Evolutionary conservation across 2,113 vertebrate genomes (phyloP).

Genomic region (Oncorhynchus nerka): DNA sequence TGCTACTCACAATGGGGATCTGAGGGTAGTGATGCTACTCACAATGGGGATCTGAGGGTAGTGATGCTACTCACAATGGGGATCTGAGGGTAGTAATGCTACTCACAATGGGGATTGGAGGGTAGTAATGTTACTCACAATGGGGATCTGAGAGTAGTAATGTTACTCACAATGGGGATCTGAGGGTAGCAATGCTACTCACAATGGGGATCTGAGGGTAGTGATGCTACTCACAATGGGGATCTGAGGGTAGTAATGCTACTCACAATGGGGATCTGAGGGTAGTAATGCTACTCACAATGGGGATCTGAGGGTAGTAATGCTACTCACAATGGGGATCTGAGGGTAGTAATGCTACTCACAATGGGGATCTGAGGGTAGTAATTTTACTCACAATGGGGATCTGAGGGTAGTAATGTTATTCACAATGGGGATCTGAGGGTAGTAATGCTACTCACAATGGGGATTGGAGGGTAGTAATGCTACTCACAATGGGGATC

Average conservation of each 20-base stretch:
- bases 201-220: too few species aligned
- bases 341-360: not conserved
- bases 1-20: not conserved
- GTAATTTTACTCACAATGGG: not conserved
- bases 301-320: not conserved
- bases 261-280: not conserved
- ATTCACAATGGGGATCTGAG: too few species aligned
- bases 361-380: not conserved
- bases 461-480: too few species aligned
- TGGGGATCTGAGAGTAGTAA: not conserved
- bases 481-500: too few species aligned
- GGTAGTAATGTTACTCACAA: not conserved
- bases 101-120: not conserved
- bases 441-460: too few species aligned
- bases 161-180: too few species aligned
- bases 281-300: not conserved
- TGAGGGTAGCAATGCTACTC: not conserved
- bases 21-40: not conserved
- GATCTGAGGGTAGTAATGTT: not conserved
- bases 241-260: not conserved
- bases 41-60: not conserved
- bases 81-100: not conserved
- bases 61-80: not conserved
- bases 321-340: not conserved
- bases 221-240: not conserved